Base-by-base conservation (phyloP, 1,140 invertebrate species). In the Brachionus paranguensis region DNA sequence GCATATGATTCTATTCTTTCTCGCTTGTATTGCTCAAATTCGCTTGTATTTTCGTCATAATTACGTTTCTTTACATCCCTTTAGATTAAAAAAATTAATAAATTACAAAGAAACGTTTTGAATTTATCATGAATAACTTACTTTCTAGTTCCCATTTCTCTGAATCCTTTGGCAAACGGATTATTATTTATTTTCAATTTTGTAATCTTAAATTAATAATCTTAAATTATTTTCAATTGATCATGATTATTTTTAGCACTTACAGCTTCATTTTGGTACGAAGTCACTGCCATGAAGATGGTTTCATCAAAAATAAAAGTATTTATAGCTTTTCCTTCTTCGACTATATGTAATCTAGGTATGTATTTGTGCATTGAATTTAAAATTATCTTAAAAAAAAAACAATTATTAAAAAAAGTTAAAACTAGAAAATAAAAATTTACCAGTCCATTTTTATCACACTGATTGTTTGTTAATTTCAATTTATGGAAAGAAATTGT, bases 351-450 rank as follows among this genome's bases (percentile, higher is more conserved):
- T 92, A 99, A 97, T 90, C 97, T 92, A 84, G 97, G 97, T 91
- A 99, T 96, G 92, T 99, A 99, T 91, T 99, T 99, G 93, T 99
- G 97, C 97, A 99, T 99, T 86, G 97, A 99, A 91, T 98, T 98
- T 86, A 98, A 91, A 91, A 98, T 97, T 89, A 95, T 97, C 95
- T 98, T 41, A 43, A 43, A 41, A 81, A 45, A 60, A 29, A 50
- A 55, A 55, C 33, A 79, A 12, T 41, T 33, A 37, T 29, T 37
- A 12, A 29, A 37, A 8, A 33, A 14, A 41, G 11, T 20, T 29
- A 60, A n/a, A 47, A 2, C 33, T 37, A 24, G 29, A 37, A 7
- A 5, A 37, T 3, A 37, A 37, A 37, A 37, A 7, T 37, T 37
- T 37, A 83, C 79, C 43, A 70, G 37, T 37, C 65, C 65, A 45